These are phyloP conservation scores for Danaus plexippus DNA, from an alignment of 1,140 invertebrate species.

Conservation along the genomic window DNA sequence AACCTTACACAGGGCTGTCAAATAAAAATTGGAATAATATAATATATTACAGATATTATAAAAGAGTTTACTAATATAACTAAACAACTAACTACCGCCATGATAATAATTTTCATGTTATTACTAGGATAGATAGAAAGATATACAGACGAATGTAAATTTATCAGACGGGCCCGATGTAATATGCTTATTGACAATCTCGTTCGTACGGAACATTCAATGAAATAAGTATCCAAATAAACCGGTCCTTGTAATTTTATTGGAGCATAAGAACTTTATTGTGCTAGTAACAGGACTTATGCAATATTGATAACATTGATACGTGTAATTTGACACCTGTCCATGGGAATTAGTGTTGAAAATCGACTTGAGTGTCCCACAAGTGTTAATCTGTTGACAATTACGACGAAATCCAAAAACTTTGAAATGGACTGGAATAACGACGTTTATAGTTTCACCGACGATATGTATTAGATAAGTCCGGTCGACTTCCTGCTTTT, in stretches of 20 bases:
- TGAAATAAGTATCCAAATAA: constrained; percentile 32
- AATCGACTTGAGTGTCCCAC: constrained; percentile 32
- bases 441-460: too few relatives aligned
- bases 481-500: too few relatives aligned
- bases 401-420: constrained; percentile 18
- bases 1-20: constrained; percentile 15
- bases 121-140: too few relatives aligned
- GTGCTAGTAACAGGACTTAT: constrained; percentile 42
- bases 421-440: constrained; percentile 8
- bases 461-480: too few relatives aligned
- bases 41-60: too few relatives aligned
- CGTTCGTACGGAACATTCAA: constrained; percentile 15
- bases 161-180: too few relatives aligned
- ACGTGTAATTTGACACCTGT: constrained; percentile 56
- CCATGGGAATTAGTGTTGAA: constrained; percentile 42
- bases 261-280: constrained; percentile 63
- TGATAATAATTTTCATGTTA: too few relatives aligned
- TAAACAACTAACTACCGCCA: too few relatives aligned
- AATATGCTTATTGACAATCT: constrained; percentile 5
- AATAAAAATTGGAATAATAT: background rate
- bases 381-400: constrained; percentile 34
- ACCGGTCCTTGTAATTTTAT: constrained; percentile 38
- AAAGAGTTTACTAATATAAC: too few relatives aligned
- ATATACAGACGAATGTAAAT: too few relatives aligned
- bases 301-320: constrained; percentile 46